Base-by-base conservation (phyloP, 2,113 vertebrate genomes). In the Paramormyrops kingsleyae region DNA sequence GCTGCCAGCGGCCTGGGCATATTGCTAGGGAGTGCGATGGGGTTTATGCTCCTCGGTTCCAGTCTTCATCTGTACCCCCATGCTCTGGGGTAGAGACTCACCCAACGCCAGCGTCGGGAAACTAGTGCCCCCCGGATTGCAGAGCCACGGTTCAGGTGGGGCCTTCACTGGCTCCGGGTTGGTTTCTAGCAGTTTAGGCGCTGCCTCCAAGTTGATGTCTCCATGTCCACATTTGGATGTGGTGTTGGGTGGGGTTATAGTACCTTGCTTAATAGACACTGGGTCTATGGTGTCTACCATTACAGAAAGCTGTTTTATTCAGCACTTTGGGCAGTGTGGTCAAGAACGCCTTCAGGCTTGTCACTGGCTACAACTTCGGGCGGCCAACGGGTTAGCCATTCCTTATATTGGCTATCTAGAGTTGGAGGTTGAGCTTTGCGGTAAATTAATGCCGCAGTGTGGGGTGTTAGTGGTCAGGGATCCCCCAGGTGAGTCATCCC, bases 391-490 rank as follows among this genome's bases (percentile, higher is more conserved):
- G n/a, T n/a, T n/a, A n/a, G n/a, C n/a, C n/a, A n/a, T n/a, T n/a
- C n/a, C n/a, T n/a, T n/a, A n/a, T n/a, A n/a, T n/a, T n/a, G n/a
- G n/a, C n/a, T n/a, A n/a, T n/a, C n/a, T n/a, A n/a, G n/a, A n/a
- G n/a, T 3, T 91, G 7, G 91, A 91, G 5, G 13, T 91, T 0
- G 44, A 59, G 13, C 3, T 90, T 7, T 84, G 42, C 4, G 88
- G 87, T 31, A 89, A 49, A 89, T 62, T 62, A 62, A 62, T 62
- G 59, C 8, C 59, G n/a, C 56, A 62, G 24, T 62, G 56, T 1
- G 56, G 90, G 0, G 53, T 93, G 3, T 42, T 93, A 0, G 42
- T 92, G 0, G 90, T 92, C 0, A 89, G 56, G 15, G 90, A 92
- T 42, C 35, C 90, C 10, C 74, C 21, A 9, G 19, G 6, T 19